Conservation (phyloP, 2,113 vertebrate genomes). For the Oostethus manadensis region DNA sequence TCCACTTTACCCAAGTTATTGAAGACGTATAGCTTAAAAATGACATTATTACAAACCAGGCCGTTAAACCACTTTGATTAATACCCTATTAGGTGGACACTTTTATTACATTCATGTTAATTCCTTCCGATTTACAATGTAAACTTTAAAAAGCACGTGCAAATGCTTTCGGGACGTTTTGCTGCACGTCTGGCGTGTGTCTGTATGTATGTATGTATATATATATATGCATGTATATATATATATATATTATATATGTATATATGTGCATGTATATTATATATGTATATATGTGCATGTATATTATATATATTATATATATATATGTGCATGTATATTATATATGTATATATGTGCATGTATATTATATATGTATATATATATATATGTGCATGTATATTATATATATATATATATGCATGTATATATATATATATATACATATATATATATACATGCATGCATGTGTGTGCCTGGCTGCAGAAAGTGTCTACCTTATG, state of each 20-base stretch:
- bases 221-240: no score
- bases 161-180: background rate
- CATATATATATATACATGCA: background rate
- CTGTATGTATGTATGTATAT: no score
- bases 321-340: no score
- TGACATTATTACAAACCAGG: background rate
- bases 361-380: no score
- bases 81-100: background rate
- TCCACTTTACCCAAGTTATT: background rate
- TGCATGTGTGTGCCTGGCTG: background rate
- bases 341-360: no score
- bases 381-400: no score
- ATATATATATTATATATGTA: no score
- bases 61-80: background rate
- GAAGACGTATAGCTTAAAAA: background rate
- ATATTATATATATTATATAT: no score
- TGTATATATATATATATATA: no score
- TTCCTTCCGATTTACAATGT: background rate
- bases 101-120: background rate
- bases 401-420: no score
- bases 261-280: no score
- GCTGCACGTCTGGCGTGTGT: conserved; percentile 1
- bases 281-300: no score
- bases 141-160: background rate
- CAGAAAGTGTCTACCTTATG: conserved; percentile 39